Conservation (phyloP, 2,888 invertebrate genomes). For the Lasius platythorax region DNA sequence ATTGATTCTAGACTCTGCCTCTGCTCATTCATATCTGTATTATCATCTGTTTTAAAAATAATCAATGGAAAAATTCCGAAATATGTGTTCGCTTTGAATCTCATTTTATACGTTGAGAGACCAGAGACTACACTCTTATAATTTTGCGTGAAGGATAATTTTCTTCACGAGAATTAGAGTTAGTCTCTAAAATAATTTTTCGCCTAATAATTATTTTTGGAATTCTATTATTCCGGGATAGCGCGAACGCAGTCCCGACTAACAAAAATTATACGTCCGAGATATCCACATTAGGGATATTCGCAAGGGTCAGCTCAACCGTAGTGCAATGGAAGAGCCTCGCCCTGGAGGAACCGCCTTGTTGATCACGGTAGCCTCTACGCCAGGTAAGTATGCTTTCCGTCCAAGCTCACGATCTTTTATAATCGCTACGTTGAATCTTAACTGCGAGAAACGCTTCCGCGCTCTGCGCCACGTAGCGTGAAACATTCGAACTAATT, state of each 20-base stretch:
- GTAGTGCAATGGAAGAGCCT: conserved; percentile 72
- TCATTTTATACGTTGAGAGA: background rate
- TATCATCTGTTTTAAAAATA: background rate
- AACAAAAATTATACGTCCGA: conserved; percentile 80
- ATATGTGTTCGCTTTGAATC: background rate
- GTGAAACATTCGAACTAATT: conserved; percentile 64
- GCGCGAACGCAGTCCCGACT: conserved; percentile 82
- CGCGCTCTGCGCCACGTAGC: conserved; percentile 57
- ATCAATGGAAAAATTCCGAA: background rate
- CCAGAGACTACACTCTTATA: no score
- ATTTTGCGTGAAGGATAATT: no score
- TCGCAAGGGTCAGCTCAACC: conserved; percentile 87
- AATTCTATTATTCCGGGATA: conserved; percentile 81
- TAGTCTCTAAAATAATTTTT: no score
- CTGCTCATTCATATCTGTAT: background rate
- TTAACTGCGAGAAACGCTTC: conserved; percentile 40
- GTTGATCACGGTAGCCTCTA: conserved; percentile 87
- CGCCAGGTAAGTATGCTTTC: conserved; percentile 86
- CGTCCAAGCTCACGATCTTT: background rate
- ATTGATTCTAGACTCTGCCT: background rate
- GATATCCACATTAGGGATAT: conserved; percentile 85
- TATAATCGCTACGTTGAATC: background rate
- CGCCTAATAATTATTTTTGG: conserved; percentile 16
- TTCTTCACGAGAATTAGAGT: no score
- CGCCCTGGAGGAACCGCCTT: conserved; percentile 81